These are phyloP conservation scores for Ptychochromis oligacanthus DNA, from an alignment of 2,113 vertebrate genomes.

Conservation along the genomic window DNA sequence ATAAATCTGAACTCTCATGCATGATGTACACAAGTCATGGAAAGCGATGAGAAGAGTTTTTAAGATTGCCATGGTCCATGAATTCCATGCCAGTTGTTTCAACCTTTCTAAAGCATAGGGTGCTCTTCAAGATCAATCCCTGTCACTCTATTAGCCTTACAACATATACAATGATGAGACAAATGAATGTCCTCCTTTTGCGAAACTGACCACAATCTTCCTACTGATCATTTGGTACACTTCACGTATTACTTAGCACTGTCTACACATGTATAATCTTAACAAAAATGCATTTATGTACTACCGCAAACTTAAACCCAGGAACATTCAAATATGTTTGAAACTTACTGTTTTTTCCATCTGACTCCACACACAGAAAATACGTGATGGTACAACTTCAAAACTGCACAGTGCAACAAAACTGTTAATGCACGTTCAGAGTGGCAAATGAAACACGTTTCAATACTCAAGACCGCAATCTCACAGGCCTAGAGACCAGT, in stretches of 20 bases:
- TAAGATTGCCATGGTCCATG: not conserved
- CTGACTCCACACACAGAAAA: not conserved
- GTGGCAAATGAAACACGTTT: not conserved
- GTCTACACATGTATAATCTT: not conserved
- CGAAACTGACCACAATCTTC: slow-evolving; percentile 7
- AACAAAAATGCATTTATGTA: slow-evolving; percentile 14
- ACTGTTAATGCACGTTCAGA: not conserved
- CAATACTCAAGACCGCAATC: not conserved
- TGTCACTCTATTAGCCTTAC: not conserved
- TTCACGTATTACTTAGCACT: slow-evolving; percentile 24
- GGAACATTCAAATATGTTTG: not conserved
- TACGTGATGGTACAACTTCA: not conserved
- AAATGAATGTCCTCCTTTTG: not conserved
- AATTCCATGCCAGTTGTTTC: not conserved
- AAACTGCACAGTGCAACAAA: not conserved
- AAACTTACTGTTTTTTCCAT: not conserved
- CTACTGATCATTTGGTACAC: slow-evolving; percentile 36
- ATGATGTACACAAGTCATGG: not conserved
- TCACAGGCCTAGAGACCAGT: not conserved
- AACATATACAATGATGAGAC: not conserved
- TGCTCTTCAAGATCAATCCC: not conserved
- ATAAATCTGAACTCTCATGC: not conserved
- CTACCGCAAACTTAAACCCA: slow-evolving; percentile 17
- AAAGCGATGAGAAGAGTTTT: not conserved
- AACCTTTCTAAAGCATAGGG: not conserved